A percentile compares a stretch with the other conserved stretches of the same genome.
These are phyloP conservation scores for Sinella curviseta DNA, from an alignment of 1,140 invertebrate genomes.

Conservation along the genomic window DNA sequence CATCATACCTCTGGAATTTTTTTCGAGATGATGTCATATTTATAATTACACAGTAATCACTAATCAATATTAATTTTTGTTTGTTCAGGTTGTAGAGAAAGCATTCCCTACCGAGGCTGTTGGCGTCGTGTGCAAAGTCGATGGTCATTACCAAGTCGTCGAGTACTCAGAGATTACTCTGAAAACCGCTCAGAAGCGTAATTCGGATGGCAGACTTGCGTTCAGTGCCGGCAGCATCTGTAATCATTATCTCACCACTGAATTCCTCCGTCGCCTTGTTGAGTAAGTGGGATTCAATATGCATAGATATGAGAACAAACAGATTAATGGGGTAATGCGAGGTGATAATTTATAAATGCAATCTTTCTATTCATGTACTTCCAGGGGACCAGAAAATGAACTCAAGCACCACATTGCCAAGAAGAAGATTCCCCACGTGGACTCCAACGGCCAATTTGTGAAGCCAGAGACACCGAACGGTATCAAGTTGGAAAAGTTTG, in stretches of 20 bases:
- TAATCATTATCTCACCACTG: constrained; percentile 92
- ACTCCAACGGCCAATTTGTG: constrained; percentile 68
- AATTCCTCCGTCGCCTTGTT: constrained; percentile 71
- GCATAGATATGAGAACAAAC: constrained; percentile 19
- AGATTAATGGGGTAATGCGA: neutral
- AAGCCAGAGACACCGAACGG: constrained; percentile 86
- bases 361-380: constrained; percentile 10
- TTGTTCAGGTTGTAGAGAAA: constrained; percentile 80
- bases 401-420: constrained; percentile 92
- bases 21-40: neutral
- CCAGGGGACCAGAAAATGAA: constrained; percentile 65
- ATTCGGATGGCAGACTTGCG: constrained; percentile 75
- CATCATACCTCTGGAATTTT: too few relatives aligned
- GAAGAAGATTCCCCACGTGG: constrained; percentile 92
- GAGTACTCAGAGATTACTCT: constrained; percentile 96
- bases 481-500: constrained; percentile 96
- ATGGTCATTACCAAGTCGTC: constrained; percentile 87
- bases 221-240: constrained; percentile 97
- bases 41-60: neutral
- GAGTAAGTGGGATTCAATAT: constrained; percentile 53
- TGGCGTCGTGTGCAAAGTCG: constrained; percentile 88
- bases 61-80: neutral
- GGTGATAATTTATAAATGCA: too few relatives aligned
- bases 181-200: constrained; percentile 77
- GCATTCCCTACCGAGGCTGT: constrained; percentile 86